Evolutionary conservation across 2,797 vertebrate genomes (phyloP), one percentile per base, ranked within the genome.

Genomic region (Scolopax bukidnonensis): DNA sequence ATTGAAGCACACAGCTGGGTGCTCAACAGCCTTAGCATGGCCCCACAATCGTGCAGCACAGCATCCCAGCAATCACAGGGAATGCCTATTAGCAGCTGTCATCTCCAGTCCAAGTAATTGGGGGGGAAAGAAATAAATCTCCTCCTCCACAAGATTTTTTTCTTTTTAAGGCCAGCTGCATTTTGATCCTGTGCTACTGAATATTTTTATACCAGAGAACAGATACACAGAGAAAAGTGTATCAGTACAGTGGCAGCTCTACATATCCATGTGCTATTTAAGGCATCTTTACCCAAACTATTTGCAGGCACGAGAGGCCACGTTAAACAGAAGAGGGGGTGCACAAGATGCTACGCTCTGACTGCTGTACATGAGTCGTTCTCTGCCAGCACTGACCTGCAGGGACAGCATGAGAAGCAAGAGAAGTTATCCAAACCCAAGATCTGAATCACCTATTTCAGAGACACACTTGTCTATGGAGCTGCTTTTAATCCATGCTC

Each of bases 181-280:
- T 13, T 63, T 27, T 20, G 17, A 85, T 50, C 28, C 56, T 12
- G 50, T 4, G 51, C 68, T 61, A 45, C 77, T 24, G 33, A 57
- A 57, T 8, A 3, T 28, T 30, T 56, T 38, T n/a, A 13, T 5
- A 3, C 3, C 3, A 6, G 47, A 76, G n/a, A n/a, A n/a, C n/a
- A n/a, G n/a, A n/a, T n/a, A n/a, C n/a, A n/a, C 3, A 6, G 47
- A 76, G 57, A 47, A 51, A 56, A 82, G 33, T 5, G 0, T 16
- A 16, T 1, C 2, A 4, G 41, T 4, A 33, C 4, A 20, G 57
- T 1, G 16, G 67, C 12, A 61, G 30, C 56, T 16, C 20, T 36
- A 12, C 1, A 2, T 4, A 50, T 16, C 12, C 67, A 9, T 0
- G 1, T 9, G 36, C 8, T 27, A 4, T 13, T 32, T 1, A 5